Evolutionary conservation across 1,140 invertebrate genomes (phyloP).

Genomic region (Lasaia peninsularis): DNA sequence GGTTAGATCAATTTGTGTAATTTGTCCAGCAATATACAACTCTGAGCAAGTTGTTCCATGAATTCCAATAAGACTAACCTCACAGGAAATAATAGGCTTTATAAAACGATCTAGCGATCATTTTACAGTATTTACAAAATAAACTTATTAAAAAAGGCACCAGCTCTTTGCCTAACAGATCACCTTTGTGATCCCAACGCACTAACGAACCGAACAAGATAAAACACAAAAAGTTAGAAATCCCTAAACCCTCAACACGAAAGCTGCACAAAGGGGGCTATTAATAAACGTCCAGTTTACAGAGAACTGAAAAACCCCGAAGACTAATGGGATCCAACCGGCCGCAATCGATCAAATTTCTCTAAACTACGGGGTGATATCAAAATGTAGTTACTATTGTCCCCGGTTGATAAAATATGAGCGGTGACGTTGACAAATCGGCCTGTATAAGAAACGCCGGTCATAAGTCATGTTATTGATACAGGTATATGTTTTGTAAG

Average conservation of each 20-base stretch:
- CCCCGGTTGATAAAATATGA: constrained; percentile 61
- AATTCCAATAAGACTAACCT: too few species aligned
- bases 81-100: too few species aligned
- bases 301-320: constrained; percentile 32
- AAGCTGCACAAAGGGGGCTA: constrained; percentile 15
- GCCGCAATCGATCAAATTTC: constrained; percentile 52
- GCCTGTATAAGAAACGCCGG: constrained; percentile 33
- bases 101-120: too few species aligned
- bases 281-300: constrained; percentile 32
- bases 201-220: background rate
- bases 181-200: background rate
- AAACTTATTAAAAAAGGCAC: background rate
- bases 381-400: constrained; percentile 69
- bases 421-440: constrained; percentile 63
- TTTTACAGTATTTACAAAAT: too few species aligned
- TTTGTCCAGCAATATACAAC: too few species aligned
- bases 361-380: constrained; percentile 56
- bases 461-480: constrained; percentile 31
- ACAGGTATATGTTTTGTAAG: constrained; percentile 17
- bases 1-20: too few species aligned
- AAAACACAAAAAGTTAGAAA: background rate
- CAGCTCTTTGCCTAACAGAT: background rate
- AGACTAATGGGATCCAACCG: constrained; percentile 35
- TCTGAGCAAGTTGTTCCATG: too few species aligned
- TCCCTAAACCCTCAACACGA: constrained; percentile 10